Conservation (phyloP, 23 tunicate genomes). For the Halocynthia roretzi region DNA sequence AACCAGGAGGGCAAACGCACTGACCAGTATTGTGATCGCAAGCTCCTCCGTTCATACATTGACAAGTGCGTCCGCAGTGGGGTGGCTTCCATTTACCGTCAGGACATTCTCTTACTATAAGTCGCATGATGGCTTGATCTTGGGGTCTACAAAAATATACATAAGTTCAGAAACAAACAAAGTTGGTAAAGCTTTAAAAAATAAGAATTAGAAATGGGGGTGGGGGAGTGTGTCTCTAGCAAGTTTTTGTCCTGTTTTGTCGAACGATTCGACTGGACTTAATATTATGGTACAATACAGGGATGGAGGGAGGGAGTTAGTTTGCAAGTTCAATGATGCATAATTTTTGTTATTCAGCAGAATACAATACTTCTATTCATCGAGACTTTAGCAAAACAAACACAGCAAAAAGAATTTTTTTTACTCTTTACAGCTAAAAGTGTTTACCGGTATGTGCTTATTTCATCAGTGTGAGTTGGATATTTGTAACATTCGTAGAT, state of each 20-base stretch:
- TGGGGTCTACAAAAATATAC: conserved; percentile 27
- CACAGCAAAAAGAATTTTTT: too few relatives aligned
- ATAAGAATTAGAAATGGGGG: background rate
- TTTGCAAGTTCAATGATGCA: too few relatives aligned
- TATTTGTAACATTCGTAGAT: conserved; percentile 56
- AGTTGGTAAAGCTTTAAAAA: background rate
- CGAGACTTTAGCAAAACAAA: too few relatives aligned
- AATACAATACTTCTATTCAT: too few relatives aligned
- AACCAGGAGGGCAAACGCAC: conserved; percentile 94
- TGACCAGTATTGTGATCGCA: conserved; percentile 66
- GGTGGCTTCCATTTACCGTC: conserved; percentile 67
- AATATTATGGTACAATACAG: background rate
- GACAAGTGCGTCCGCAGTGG: conserved; percentile 40
- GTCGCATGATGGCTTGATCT: conserved; percentile 74
- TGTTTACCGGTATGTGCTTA: conserved; percentile 1
- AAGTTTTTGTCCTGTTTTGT: too few relatives aligned
- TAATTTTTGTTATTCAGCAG: too few relatives aligned
- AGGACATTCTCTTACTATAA: conserved; percentile 77
- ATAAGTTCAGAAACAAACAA: background rate
- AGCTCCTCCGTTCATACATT: conserved; percentile 76
- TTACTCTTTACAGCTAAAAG: background rate
- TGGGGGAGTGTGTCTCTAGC: background rate
- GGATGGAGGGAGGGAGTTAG: background rate
- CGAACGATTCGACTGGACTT: too few relatives aligned
- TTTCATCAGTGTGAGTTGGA: background rate